Evolutionary conservation across 2,113 vertebrate species (phyloP), one percentile per base, ranked within the genome.

Genomic region (Diadophis punctatus): DNA sequence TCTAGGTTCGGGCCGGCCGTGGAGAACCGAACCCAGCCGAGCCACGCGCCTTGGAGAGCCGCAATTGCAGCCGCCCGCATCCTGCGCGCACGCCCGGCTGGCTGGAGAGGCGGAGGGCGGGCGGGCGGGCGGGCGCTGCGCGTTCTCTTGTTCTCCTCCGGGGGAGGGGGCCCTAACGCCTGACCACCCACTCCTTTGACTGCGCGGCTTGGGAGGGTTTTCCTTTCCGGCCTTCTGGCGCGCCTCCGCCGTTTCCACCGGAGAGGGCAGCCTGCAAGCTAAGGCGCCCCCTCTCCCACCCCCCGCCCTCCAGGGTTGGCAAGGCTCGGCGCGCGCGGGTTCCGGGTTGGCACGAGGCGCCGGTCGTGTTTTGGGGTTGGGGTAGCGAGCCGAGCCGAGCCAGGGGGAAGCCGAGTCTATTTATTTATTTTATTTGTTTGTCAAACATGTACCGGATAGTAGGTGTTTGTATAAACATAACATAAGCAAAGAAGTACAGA

Each of bases 341-440:
- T 8, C 16, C n/a, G 68, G 68, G n/a, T 8, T 18, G 68, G 68
- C 34, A 39, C 16, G 14, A 34, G 16, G n/a, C 14, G 4, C 68
- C n/a, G 34, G 0, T 39, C 16, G 16, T 20, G 63, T 0, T 16
- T 2, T 1, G 25, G 58, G 25, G 5, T 2, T 6, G 12, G 68
- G n/a, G 16, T 1, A 0, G 2, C 7, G n/a, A 20, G n/a, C n/a
- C 16, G 68, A 74, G 63, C 68, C 68, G 68, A n/a, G n/a, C n/a
- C n/a, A n/a, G n/a, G n/a, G n/a, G n/a, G n/a, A n/a, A n/a, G n/a
- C n/a, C n/a, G n/a, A n/a, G n/a, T n/a, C n/a, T n/a, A n/a, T n/a
- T n/a, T n/a, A n/a, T n/a, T n/a, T n/a, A n/a, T n/a, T n/a, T n/a
- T n/a, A n/a, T n/a, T n/a, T n/a, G n/a, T n/a, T n/a, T n/a, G n/a